Base-by-base conservation (phyloP, 2,888 invertebrate genomes). In the Julus scandinavius region DNA sequence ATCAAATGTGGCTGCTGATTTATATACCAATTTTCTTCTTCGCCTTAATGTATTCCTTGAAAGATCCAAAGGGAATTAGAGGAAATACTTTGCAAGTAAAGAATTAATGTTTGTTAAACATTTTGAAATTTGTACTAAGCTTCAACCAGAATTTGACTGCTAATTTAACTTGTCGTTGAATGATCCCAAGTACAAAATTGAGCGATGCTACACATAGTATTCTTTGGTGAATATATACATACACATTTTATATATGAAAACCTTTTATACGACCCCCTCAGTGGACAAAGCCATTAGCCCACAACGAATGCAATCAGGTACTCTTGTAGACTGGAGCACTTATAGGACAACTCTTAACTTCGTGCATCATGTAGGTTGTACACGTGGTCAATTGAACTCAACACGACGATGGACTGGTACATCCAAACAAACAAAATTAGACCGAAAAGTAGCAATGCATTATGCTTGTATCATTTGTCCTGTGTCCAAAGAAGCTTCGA, bases 221-320 rank as follows among this genome's bases (percentile, higher is more conserved):
- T 72, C 20, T 72, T 72, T 4, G 63, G 5, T 20, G 63, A 17
- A 72, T 58, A 13, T 58, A 58, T n/a, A 72, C 20, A 13, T 45
- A 7, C 63, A n/a, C 20, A 20, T 20, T 7, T n/a, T 20, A 2
- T 72, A 7, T 80, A 29, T 80, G 80, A 80, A 80, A 80, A 80
- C 38, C 80, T 15, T 80, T 80, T 80, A 4, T 38, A 15, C 38
- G 80, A 80, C 80, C 80, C 80, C 80, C 38, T 13, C 38, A 80
- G 38, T 40, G 38, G 80, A 80, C 80, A 80, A 80, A 15, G 80
- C 38, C 80, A 80, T 80, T 80, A 80, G 80, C 80, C 38, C 80
- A n/a, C 20, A 85, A 85, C 85, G 85, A 85, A 85, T 85, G 85
- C 49, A 85, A 85, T 85, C 85, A 85, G 85, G 85, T 85, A 85